These are phyloP conservation scores for Chaetodon trifasciatus DNA, from an alignment of 2,797 vertebrate species.

Conservation along the genomic window DNA sequence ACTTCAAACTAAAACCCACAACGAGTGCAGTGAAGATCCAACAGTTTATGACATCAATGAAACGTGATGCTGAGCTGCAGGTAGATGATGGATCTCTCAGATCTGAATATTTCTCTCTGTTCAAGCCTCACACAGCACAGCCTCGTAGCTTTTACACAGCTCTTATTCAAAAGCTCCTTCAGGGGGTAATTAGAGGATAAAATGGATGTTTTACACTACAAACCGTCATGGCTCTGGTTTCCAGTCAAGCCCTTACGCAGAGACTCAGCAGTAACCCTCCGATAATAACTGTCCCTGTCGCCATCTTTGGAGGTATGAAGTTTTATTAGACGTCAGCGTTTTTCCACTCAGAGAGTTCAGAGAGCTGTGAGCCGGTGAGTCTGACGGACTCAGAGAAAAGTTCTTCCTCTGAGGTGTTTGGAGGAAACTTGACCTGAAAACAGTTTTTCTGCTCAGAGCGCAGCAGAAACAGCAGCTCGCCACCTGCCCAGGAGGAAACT, in stretches of 20 bases:
- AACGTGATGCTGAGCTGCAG: neutral
- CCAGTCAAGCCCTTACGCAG: neutral
- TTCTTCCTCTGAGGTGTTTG: slow-evolving; percentile 2
- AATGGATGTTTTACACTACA: neutral
- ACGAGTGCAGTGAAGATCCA: neutral
- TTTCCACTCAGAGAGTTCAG: neutral
- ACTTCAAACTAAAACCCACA: too few species aligned
- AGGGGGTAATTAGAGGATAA: neutral
- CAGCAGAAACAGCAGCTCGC: neutral
- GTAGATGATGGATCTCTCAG: neutral
- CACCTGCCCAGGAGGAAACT: neutral
- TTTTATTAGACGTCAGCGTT: neutral
- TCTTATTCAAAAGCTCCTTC: neutral
- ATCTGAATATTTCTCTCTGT: neutral
- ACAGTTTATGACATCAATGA: neutral
- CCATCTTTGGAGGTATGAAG: neutral
- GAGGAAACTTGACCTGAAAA: slow-evolving; percentile 12
- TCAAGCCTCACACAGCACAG: neutral
- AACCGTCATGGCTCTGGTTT: neutral
- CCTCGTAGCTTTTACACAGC: neutral
- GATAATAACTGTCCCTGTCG: too few species aligned
- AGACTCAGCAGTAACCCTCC: neutral
- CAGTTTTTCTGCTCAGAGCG: neutral
- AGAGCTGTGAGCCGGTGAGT: neutral
- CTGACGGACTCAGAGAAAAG: neutral